Evolutionary conservation across 1,140 invertebrate species (phyloP).

Genomic region (Drosophila parabipectinata): DNA sequence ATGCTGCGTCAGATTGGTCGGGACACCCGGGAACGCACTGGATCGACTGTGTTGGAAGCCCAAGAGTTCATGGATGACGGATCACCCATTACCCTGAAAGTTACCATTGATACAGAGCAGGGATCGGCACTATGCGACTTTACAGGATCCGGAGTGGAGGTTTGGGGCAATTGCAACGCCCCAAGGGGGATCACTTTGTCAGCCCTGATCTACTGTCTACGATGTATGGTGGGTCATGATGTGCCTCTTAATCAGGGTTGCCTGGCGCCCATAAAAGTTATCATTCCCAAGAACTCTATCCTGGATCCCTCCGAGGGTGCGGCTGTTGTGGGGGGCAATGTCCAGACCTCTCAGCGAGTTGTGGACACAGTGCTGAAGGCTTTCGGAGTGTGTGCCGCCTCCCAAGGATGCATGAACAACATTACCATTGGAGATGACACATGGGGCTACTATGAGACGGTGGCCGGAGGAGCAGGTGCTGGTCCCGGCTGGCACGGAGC

Average conservation of each 20-base stretch:
- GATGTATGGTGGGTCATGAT: slow-evolving; percentile 98
- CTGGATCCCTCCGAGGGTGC: slow-evolving; percentile 96
- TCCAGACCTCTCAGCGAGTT: slow-evolving; percentile 97
- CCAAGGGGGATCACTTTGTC: slow-evolving; percentile 97
- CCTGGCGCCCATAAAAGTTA: slow-evolving; percentile 92
- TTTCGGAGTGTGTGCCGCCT: slow-evolving; percentile 96
- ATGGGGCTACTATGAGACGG: slow-evolving; percentile 99
- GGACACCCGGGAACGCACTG: slow-evolving; percentile 84
- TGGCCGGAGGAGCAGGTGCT: slow-evolving; percentile 99
- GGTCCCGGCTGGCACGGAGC: slow-evolving; percentile 95
- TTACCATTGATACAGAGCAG: slow-evolving; percentile 89
- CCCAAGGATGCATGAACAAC: slow-evolving; percentile 99
- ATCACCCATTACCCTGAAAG: slow-evolving; percentile 90
- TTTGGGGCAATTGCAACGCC: slow-evolving; percentile 98
- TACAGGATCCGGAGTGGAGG: slow-evolving; percentile 93
- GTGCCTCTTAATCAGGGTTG: slow-evolving; percentile 98
- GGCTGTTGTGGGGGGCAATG: slow-evolving; percentile 99
- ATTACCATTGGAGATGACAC: slow-evolving; percentile 96
- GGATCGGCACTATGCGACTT: slow-evolving; percentile 97
- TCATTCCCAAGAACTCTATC: slow-evolving; percentile 94
- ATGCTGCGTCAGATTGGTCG: slow-evolving; percentile 91
- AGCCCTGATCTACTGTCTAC: slow-evolving; percentile 98
- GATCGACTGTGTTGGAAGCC: slow-evolving; percentile 87
- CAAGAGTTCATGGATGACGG: slow-evolving; percentile 98
- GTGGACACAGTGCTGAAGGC: slow-evolving; percentile 98